These are phyloP conservation scores for Rhagophthalmus giganteus DNA, from an alignment of 2,888 invertebrate species.

Conservation along the genomic window DNA sequence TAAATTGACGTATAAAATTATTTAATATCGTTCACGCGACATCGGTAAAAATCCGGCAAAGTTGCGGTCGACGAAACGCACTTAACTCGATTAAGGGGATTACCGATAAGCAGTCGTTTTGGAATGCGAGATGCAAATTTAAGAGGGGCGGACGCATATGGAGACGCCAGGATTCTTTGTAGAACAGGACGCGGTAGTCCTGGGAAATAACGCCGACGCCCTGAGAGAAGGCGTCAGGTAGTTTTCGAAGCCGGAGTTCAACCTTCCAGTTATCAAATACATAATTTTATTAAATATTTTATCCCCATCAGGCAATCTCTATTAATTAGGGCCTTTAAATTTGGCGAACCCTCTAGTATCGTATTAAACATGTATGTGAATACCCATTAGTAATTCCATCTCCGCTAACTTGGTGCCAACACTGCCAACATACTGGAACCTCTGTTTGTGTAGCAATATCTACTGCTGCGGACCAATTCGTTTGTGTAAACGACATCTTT, in stretches of 20 bases:
- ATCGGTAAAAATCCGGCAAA: background rate
- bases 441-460: conserved; percentile 50
- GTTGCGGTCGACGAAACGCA: background rate
- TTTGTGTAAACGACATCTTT: conserved; percentile 37
- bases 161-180: background rate
- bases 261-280: conserved; percentile 19
- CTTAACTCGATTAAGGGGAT: background rate
- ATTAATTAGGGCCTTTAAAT: conserved; percentile 46
- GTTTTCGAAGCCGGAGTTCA: conserved; percentile 8
- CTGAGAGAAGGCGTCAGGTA: background rate
- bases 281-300: conserved; percentile 24
- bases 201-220: background rate
- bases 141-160: background rate
- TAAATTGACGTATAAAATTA: no score
- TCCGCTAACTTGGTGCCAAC: conserved; percentile 50
- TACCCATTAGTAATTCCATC: conserved; percentile 51
- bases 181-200: background rate
- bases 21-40: no score
- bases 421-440: conserved; percentile 50
- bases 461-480: conserved; percentile 37
- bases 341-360: conserved; percentile 42
- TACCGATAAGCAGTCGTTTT: background rate
- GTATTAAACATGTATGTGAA: conserved; percentile 49
- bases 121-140: background rate
- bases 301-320: conserved; percentile 27